These are phyloP conservation scores for Ferdinandea cuprea DNA, from an alignment of 2,888 invertebrate species.

Conservation along the genomic window DNA sequence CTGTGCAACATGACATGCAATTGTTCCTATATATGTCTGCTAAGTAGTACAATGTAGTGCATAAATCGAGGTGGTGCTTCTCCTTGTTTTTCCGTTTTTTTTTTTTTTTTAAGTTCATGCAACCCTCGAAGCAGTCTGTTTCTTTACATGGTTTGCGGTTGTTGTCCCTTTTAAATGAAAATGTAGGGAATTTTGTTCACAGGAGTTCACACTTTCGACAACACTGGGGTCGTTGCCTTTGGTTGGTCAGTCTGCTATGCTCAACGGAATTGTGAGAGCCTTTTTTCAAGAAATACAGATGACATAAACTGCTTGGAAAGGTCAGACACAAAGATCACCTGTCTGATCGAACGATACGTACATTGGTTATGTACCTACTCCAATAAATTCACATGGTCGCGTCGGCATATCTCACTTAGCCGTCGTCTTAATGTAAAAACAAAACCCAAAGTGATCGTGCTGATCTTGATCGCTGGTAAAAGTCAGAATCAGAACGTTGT, in stretches of 20 bases:
- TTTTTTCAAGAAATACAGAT: slow-evolving; percentile 9
- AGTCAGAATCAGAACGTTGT: slow-evolving; percentile 16
- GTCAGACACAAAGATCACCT: slow-evolving; percentile 54
- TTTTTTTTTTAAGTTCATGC: slow-evolving; percentile 46
- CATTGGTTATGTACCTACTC: slow-evolving; percentile 1
- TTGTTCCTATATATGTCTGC: slow-evolving; percentile 42
- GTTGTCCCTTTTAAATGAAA: slow-evolving; percentile 19
- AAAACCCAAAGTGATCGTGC: slow-evolving; percentile 24
- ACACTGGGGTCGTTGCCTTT: slow-evolving; percentile 7
- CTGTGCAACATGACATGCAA: slow-evolving; percentile 43
- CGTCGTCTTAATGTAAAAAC: slow-evolving; percentile 34
- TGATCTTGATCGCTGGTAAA: slow-evolving; percentile 4
- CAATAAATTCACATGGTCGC: slow-evolving; percentile 8
- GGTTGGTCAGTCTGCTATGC: no score
- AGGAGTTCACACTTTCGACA: slow-evolving; percentile 12
- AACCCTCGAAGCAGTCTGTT: slow-evolving; percentile 34
- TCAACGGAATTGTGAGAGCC: background rate
- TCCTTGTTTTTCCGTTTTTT: slow-evolving; percentile 3
- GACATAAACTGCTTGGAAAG: slow-evolving; percentile 57
- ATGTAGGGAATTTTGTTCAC: background rate
- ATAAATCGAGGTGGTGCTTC: slow-evolving; percentile 30
- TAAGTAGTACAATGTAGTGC: slow-evolving; percentile 54
- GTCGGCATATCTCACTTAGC: slow-evolving; percentile 1
- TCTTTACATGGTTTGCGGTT: slow-evolving; percentile 1
- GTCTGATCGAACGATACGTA: slow-evolving; percentile 42